A percentile compares a stretch with the other conserved stretches of the same genome.
Conservation (phyloP, 2,888 invertebrate genomes). For the Esperia sulphurella region DNA sequence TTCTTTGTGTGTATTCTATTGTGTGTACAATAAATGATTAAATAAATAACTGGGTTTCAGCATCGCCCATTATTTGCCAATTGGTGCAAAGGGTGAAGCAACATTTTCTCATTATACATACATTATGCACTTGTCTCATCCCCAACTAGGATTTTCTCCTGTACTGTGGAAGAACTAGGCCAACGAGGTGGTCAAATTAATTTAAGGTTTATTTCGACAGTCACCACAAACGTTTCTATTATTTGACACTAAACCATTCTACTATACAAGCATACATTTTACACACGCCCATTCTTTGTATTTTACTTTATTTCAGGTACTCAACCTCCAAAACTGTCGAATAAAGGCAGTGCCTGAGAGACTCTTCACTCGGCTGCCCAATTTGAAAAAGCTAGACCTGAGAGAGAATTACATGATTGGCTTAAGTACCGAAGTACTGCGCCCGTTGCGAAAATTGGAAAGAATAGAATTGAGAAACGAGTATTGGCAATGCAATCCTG, state of each 20-base stretch:
- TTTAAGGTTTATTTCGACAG: too few relatives aligned
- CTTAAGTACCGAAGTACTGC: constrained; percentile 65
- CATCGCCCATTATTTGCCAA: too few relatives aligned
- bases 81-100: too few relatives aligned
- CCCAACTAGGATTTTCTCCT: too few relatives aligned
- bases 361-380: constrained; percentile 75
- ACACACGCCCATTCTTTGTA: background rate
- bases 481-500: constrained; percentile 75
- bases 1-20: too few relatives aligned
- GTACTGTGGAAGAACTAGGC: too few relatives aligned
- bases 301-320: constrained; percentile 62
- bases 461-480: constrained; percentile 77
- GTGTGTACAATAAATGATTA: too few relatives aligned
- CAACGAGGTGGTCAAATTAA: too few relatives aligned
- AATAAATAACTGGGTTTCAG: too few relatives aligned
- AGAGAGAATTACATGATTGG: constrained; percentile 81
- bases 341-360: constrained; percentile 74
- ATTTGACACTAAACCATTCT: background rate
- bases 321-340: constrained; percentile 80
- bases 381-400: constrained; percentile 77
- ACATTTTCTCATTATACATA: too few relatives aligned
- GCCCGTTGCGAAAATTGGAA: constrained; percentile 66
- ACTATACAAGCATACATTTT: background rate
- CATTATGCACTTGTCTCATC: too few relatives aligned
- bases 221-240: too few relatives aligned